Conservation (phyloP, 2,113 vertebrate genomes). For the Megalops atlanticus region DNA sequence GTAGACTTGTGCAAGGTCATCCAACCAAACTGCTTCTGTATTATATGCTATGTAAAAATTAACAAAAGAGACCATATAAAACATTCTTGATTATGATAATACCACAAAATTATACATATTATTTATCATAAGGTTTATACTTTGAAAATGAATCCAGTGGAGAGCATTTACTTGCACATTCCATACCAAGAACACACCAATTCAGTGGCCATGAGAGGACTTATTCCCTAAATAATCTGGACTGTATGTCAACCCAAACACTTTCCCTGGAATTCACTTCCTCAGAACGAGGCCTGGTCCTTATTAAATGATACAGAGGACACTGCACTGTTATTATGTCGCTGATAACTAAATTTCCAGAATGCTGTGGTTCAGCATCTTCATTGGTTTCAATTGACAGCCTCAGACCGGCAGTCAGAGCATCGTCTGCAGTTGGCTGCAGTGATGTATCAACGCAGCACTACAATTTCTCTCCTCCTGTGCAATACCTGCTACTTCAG, state of each 20-base stretch:
- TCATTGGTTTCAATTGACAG: constrained; percentile 57
- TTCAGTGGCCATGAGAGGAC: too few relatives aligned
- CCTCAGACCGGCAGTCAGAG: constrained; percentile 45
- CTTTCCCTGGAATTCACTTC: not conserved
- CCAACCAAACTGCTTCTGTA: not conserved
- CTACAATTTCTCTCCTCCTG: constrained; percentile 54
- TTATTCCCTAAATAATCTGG: too few relatives aligned
- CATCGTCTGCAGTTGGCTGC: constrained; percentile 58
- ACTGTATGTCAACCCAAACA: not conserved
- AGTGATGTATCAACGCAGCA: constrained; percentile 63
- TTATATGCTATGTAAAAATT: not conserved
- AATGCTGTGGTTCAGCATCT: constrained; percentile 53
- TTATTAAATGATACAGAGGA: not conserved
- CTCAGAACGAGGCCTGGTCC: not conserved
- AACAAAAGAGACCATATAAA: too few relatives aligned
- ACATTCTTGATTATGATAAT: too few relatives aligned
- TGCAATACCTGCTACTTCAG: constrained; percentile 44
- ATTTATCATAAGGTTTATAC: too few relatives aligned
- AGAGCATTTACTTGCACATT: too few relatives aligned
- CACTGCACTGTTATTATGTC: too few relatives aligned
- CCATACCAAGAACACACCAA: too few relatives aligned
- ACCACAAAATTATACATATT: too few relatives aligned
- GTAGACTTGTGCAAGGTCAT: not conserved
- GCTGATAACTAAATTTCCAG: not conserved
- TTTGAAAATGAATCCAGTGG: too few relatives aligned